A percentile compares a stretch with the other conserved stretches of the same genome.
phyloP scores from a whole-genome alignment of 2,113 vertebrate species.

The Percopsis transmontana region DNA sequence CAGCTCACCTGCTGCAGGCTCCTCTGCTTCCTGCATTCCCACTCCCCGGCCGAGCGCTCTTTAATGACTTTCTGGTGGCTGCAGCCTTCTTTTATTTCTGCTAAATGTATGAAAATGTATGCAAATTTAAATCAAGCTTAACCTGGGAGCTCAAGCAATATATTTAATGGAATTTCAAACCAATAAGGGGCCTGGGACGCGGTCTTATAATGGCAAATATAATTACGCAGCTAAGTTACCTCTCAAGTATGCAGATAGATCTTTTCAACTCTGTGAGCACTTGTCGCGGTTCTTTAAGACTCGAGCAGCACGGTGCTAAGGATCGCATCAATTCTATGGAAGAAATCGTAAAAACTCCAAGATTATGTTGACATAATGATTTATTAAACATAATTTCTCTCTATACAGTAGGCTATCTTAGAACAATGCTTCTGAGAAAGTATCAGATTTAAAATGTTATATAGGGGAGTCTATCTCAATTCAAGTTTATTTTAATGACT shows the following conservation, averaged over 20 bases:
- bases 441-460: too few species aligned
- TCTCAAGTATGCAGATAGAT: conserved; percentile 80
- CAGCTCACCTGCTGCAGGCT: conserved; percentile 87
- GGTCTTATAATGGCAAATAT: conserved; percentile 88
- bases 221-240: conserved; percentile 85
- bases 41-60: conserved; percentile 86
- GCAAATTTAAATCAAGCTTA: conserved; percentile 99
- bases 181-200: conserved; percentile 87
- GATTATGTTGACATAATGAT: background rate
- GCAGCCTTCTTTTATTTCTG: conserved; percentile 99
- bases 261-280: conserved; percentile 68
- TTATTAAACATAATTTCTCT: background rate
- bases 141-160: conserved; percentile 94
- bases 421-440: too few species aligned
- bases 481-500: too few species aligned
- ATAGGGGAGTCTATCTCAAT: too few species aligned
- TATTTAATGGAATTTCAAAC: conserved; percentile 98
- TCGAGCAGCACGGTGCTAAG: conserved; percentile 24
- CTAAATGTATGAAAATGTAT: conserved; percentile 99
- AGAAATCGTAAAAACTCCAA: background rate
- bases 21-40: conserved; percentile 79
- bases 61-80: conserved; percentile 95
- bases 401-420: background rate
- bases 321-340: conserved; percentile 2
- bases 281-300: conserved; percentile 67